These are phyloP conservation scores for Spodoptera exigua DNA, from an alignment of 2,888 invertebrate genomes.

Conservation along the genomic window DNA sequence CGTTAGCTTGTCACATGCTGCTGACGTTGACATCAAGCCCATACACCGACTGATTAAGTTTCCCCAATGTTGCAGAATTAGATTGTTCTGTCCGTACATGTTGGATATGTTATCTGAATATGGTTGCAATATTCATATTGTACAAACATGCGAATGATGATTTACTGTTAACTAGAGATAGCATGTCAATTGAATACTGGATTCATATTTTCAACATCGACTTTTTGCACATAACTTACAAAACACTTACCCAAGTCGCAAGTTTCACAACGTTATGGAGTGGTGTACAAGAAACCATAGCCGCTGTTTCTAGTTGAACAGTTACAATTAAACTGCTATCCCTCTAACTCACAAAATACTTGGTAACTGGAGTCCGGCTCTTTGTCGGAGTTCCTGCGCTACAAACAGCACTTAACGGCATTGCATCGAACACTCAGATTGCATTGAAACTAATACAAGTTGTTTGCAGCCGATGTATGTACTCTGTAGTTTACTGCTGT, in stretches of 20 bases:
- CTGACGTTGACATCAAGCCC: no score
- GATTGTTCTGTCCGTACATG: no score
- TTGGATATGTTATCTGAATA: no score
- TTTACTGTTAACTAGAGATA: no score
- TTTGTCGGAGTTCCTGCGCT: slow-evolving; percentile 35
- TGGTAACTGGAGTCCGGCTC: slow-evolving; percentile 44
- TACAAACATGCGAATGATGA: no score
- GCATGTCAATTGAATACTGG: no score
- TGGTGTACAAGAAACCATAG: slow-evolving; percentile 3
- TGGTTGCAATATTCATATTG: no score
- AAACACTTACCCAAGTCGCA: not conserved
- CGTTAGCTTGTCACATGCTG: not conserved
- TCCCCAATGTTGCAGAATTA: no score
- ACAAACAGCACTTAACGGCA: slow-evolving; percentile 55
- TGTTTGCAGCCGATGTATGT: slow-evolving; percentile 46
- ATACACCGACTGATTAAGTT: no score
- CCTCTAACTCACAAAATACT: slow-evolving; percentile 41
- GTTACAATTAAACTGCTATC: slow-evolving; percentile 37
- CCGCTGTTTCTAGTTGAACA: slow-evolving; percentile 17
- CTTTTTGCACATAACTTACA: no score
- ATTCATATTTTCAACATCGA: no score
- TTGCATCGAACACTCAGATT: slow-evolving; percentile 54
- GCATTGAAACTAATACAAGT: slow-evolving; percentile 60
- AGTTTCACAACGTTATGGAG: no score
- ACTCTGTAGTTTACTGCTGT: slow-evolving; percentile 22